These are phyloP conservation scores for Netelia inedita DNA, from an alignment of 2,888 invertebrate species.

Conservation along the genomic window DNA sequence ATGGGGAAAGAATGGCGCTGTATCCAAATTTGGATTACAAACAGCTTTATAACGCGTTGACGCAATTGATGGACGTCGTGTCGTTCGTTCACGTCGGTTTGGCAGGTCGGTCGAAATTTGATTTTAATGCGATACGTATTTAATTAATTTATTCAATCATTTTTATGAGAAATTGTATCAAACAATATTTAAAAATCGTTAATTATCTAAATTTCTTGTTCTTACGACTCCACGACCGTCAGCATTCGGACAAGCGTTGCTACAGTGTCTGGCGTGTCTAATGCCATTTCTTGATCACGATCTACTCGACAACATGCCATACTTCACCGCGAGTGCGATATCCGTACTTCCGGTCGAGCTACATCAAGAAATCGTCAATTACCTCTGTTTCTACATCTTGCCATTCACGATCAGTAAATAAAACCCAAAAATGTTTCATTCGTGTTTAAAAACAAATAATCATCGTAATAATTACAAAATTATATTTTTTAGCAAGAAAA, in stretches of 20 bases:
- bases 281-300: slow-evolving; percentile 98
- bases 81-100: slow-evolving; percentile 95
- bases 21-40: slow-evolving; percentile 99
- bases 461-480: background rate
- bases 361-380: slow-evolving; percentile 97
- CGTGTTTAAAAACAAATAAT: background rate
- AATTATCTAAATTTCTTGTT: background rate
- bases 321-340: slow-evolving; percentile 96
- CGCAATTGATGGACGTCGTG: slow-evolving; percentile 96
- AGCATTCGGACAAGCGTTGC: slow-evolving; percentile 97
- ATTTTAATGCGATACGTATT: background rate
- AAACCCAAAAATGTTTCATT: background rate
- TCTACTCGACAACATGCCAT: slow-evolving; percentile 97
- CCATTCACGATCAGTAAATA: slow-evolving; percentile 97
- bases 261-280: slow-evolving; percentile 97
- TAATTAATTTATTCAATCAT: background rate
- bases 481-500: slow-evolving; percentile 87
- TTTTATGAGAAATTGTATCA: background rate
- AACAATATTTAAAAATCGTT: background rate
- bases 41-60: slow-evolving; percentile 96
- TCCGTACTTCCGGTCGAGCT: slow-evolving; percentile 95
- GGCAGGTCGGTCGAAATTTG: slow-evolving; percentile 87
- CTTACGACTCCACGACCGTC: slow-evolving; percentile 53
- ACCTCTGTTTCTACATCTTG: slow-evolving; percentile 97
- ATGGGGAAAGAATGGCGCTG: slow-evolving; percentile 93